Percentiles rank a stretch among this genome's conserved stretches.
These are phyloP conservation scores for Pollenia amentaria DNA, from an alignment of 2,888 invertebrate species.

Conservation along the genomic window DNA sequence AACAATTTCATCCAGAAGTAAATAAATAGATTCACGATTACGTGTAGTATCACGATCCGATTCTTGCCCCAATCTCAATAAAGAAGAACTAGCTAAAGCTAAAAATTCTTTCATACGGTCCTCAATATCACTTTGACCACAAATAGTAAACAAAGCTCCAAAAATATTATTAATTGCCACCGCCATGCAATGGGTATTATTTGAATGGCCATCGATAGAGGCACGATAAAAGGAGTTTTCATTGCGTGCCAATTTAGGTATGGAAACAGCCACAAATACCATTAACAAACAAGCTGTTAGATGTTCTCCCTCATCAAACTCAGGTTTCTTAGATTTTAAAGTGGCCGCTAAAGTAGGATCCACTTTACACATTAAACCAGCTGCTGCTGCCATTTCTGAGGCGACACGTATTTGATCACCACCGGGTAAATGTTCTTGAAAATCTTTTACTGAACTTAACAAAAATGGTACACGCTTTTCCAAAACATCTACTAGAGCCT, in stretches of 20 bases:
- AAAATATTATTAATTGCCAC: constrained; percentile 98
- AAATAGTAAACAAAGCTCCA: constrained; percentile 97
- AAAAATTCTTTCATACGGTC: constrained; percentile 98
- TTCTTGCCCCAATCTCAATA: constrained; percentile 97
- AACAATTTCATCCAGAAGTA: constrained; percentile 98
- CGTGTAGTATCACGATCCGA: constrained; percentile 96
- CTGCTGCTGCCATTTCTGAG: constrained; percentile 98
- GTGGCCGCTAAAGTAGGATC: constrained; percentile 97
- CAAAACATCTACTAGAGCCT: constrained; percentile 96
- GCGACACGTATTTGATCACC: constrained; percentile 96
- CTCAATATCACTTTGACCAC: constrained; percentile 97
- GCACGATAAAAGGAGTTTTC: constrained; percentile 95
- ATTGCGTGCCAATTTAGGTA: constrained; percentile 96
- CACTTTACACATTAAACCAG: constrained; percentile 96
- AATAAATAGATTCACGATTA: constrained; percentile 98
- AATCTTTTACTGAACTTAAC: constrained; percentile 96
- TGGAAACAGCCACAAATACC: constrained; percentile 99
- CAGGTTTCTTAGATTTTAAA: constrained; percentile 94
- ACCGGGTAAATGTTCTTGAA: constrained; percentile 95
- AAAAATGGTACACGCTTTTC: constrained; percentile 98
- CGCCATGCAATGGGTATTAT: constrained; percentile 99
- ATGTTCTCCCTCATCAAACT: constrained; percentile 96
- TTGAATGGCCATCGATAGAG: constrained; percentile 96
- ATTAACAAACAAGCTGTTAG: constrained; percentile 96
- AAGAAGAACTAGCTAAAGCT: constrained; percentile 96